A percentile compares a stretch with the other conserved stretches of the same genome.
Evolutionary conservation across 2,113 vertebrate genomes (phyloP).

Genomic region (Lampris megalopsis): DNA sequence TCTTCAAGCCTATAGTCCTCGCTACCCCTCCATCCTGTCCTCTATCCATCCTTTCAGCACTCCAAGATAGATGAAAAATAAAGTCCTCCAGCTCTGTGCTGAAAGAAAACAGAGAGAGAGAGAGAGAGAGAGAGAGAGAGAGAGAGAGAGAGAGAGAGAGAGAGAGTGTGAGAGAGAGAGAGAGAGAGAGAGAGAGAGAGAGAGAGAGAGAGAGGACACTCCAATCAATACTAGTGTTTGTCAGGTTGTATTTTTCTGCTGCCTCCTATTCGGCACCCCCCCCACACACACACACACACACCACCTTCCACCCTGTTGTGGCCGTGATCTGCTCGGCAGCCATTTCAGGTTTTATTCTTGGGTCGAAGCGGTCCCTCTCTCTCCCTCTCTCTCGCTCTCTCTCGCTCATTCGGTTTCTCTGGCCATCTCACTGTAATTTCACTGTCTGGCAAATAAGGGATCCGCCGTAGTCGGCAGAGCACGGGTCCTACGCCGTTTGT

Average conservation of each 20-base stretch:
- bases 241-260: conserved; percentile 66
- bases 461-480: conserved; percentile 27
- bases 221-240: conserved; percentile 75
- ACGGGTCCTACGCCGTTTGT: conserved; percentile 38
- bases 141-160: conserved; percentile 61
- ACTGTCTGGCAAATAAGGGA: conserved; percentile 45
- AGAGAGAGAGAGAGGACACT: conserved; percentile 45
- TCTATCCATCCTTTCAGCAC: conserved; percentile 61
- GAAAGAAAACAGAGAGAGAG: conserved; percentile 6
- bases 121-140: conserved; percentile 27
- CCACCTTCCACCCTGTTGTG: not conserved
- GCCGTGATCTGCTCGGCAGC: conserved; percentile 45
- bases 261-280: conserved; percentile 25
- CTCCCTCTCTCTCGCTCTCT: conserved; percentile 52
- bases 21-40: conserved; percentile 64
- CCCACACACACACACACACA: conserved; percentile 15
- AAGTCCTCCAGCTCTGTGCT: conserved; percentile 64
- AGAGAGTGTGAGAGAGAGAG: conserved; percentile 9
- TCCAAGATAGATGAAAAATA: conserved; percentile 69
- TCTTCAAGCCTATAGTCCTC: conserved; percentile 53
- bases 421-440: conserved; percentile 46
- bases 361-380: conserved; percentile 39
- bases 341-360: conserved; percentile 62
- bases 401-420: conserved; percentile 40
- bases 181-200: conserved; percentile 18